Evolutionary conservation across 2,888 invertebrate species (phyloP).

Genomic region (Spicauda simplicius): DNA sequence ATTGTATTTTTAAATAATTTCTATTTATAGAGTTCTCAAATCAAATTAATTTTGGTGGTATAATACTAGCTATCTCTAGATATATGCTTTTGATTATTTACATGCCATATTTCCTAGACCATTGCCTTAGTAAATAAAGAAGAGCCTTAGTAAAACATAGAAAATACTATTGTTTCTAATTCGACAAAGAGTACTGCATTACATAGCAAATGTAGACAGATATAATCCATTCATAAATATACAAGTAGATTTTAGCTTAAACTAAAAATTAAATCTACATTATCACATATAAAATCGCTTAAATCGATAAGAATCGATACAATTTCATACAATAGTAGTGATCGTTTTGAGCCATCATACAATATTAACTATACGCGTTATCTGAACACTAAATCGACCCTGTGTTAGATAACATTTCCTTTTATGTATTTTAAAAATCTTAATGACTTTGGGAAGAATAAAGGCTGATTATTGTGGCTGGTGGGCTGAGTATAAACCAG

Average conservation of each 20-base stretch:
- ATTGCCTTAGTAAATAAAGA: no score
- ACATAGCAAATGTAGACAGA: not conserved
- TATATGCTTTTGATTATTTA: no score
- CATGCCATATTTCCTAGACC: no score
- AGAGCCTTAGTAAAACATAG: not conserved
- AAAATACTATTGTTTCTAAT: not conserved
- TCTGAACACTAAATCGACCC: slow-evolving; percentile 61
- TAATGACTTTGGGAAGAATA: slow-evolving; percentile 6
- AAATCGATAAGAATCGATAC: slow-evolving; percentile 29
- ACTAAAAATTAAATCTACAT: slow-evolving; percentile 30
- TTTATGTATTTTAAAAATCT: no score
- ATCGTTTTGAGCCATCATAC: slow-evolving; percentile 47
- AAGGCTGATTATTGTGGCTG: not conserved
- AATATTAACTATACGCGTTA: slow-evolving; percentile 34
- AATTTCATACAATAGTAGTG: slow-evolving; percentile 33
- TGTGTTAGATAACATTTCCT: slow-evolving; percentile 50
- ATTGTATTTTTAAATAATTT: no score
- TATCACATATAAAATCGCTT: slow-evolving; percentile 40
- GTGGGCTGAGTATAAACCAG: no score
- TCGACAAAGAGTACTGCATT: not conserved
- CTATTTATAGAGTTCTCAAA: no score
- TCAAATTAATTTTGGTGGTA: no score
- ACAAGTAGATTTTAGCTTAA: slow-evolving; percentile 10
- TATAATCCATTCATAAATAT: not conserved
- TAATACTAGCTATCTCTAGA: no score